A percentile compares a stretch with the other conserved stretches of the same genome.
Evolutionary conservation across 2,797 vertebrate genomes (phyloP).

Genomic region (Nasua narica): DNA sequence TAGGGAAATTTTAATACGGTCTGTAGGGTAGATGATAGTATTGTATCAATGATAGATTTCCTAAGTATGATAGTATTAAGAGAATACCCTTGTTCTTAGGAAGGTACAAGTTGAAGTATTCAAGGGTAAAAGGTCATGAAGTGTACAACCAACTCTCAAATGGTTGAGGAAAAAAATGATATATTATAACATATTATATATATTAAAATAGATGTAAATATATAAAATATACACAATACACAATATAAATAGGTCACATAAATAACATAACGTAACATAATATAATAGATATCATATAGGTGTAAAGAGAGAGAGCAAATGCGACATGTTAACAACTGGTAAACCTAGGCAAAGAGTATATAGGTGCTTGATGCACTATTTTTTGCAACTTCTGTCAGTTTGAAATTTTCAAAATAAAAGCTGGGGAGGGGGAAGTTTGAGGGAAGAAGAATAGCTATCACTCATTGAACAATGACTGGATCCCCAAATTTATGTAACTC

Average conservation of each 20-base stretch:
- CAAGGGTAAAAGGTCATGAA: neutral
- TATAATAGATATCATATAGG: neutral
- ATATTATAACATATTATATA: neutral
- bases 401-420: conserved; percentile 12
- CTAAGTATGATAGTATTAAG: neutral
- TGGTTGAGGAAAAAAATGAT: neutral
- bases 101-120: neutral
- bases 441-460: neutral
- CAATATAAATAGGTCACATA: neutral
- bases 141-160: neutral
- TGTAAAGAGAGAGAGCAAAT: neutral
- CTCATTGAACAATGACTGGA: neutral
- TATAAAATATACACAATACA: neutral
- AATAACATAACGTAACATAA: neutral
- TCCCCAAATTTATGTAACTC: neutral
- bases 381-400: neutral
- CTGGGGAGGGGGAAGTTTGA: neutral
- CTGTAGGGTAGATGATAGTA: neutral
- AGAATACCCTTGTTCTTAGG: neutral
- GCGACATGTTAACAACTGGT: neutral
- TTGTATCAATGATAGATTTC: neutral
- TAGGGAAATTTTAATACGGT: neutral
- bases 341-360: neutral
- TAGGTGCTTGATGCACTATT: neutral
- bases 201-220: neutral